Conservation (phyloP, 2,113 vertebrate genomes). For the Siniperca chuatsi region DNA sequence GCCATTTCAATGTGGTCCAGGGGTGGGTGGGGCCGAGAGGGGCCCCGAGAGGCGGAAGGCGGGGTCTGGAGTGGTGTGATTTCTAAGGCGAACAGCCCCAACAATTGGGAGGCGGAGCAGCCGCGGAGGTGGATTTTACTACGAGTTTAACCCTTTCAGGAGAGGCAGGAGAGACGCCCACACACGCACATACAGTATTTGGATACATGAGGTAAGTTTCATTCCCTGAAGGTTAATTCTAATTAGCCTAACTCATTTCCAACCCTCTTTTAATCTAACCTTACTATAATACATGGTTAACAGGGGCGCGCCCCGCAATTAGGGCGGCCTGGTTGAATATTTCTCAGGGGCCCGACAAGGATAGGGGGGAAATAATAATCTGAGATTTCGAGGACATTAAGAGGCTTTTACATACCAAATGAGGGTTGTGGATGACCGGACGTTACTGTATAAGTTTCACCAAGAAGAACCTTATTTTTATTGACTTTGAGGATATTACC, state of each 20-base stretch:
- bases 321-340: background rate
- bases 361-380: background rate
- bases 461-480: background rate
- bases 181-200: background rate
- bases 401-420: too few species aligned
- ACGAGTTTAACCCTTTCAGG: slow-evolving; percentile 70
- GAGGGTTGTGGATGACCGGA: background rate
- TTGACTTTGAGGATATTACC: too few species aligned
- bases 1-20: slow-evolving; percentile 79
- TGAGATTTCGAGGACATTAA: background rate
- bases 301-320: background rate
- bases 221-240: background rate
- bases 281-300: too few species aligned
- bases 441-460: background rate
- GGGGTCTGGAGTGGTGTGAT: slow-evolving; percentile 84
- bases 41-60: slow-evolving; percentile 51
- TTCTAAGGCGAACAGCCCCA: slow-evolving; percentile 63
- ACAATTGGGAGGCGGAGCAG: slow-evolving; percentile 70
- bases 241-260: too few species aligned
- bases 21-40: slow-evolving; percentile 72
- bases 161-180: background rate
- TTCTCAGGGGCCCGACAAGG: background rate
- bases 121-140: slow-evolving; percentile 45
- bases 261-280: background rate
- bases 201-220: background rate